phyloP scores from a whole-genome alignment of 53 echinoderm and acorn worm species.

The Luidia sarsii region DNA sequence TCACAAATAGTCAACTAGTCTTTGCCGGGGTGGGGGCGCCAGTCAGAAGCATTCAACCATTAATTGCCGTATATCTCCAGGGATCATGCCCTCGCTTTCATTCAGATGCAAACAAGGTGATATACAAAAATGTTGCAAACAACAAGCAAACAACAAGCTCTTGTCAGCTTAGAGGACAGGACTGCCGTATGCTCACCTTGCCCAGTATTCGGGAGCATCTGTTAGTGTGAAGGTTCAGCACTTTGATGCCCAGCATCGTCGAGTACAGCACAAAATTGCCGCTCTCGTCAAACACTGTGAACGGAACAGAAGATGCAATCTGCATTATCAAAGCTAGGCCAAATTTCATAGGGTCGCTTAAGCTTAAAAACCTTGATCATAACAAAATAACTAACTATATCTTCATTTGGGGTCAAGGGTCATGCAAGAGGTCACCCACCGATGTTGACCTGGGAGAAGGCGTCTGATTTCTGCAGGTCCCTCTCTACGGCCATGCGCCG shows the following conservation, averaged over 20 bases:
- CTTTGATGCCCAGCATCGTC: slow-evolving; percentile 96
- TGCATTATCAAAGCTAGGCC: neutral
- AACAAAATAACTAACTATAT: too few species aligned
- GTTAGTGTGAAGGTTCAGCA: slow-evolving; percentile 92
- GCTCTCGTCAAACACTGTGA: slow-evolving; percentile 92
- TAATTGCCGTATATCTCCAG: too few species aligned
- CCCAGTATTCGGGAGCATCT: slow-evolving; percentile 85
- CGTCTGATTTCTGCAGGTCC: slow-evolving; percentile 89
- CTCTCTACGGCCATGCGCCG: slow-evolving; percentile 90
- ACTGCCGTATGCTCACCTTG: slow-evolving; percentile 68
- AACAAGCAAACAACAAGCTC: neutral
- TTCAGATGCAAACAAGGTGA: too few species aligned
- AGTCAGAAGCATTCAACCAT: too few species aligned
- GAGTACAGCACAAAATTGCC: slow-evolving; percentile 93
- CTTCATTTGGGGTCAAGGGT: too few species aligned
- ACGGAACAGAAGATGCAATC: slow-evolving; percentile 1
- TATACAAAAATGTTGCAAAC: too few species aligned
- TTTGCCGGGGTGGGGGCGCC: too few species aligned
- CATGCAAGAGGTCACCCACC: too few species aligned
- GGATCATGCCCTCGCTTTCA: too few species aligned
- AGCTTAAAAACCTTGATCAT: too few species aligned
- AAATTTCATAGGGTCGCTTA: neutral
- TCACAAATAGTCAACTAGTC: too few species aligned
- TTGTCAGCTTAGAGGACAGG: too few species aligned
- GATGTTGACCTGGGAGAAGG: slow-evolving; percentile 77